Conservation (phyloP, 2,888 invertebrate species). For the Resseliella maxima region DNA sequence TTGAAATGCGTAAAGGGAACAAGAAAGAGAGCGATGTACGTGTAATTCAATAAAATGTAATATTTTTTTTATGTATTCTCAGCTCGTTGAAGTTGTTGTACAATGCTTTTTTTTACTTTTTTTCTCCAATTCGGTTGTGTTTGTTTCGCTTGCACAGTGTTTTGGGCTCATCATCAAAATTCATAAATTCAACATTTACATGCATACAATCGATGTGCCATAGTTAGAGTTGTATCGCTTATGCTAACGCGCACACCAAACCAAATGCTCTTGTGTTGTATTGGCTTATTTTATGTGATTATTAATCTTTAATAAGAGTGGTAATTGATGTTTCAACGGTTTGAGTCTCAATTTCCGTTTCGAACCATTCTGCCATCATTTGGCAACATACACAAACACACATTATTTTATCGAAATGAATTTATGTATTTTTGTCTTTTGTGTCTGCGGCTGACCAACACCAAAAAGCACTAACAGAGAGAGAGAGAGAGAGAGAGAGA, state of each 20-base stretch:
- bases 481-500: neutral
- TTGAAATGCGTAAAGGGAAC: neutral
- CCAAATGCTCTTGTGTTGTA: neutral
- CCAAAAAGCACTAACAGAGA: neutral
- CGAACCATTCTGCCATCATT: neutral
- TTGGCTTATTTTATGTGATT: constrained; percentile 12
- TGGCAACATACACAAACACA: too few relatives aligned
- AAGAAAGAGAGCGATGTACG: neutral
- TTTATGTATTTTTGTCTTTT: neutral
- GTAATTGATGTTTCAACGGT: constrained; percentile 38
- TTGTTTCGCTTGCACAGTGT: neutral
- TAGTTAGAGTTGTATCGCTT: neutral
- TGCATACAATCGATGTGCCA: constrained; percentile 4
- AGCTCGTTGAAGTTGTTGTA: constrained; percentile 18
- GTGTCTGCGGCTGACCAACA: neutral
- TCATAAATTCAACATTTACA: constrained; percentile 43
- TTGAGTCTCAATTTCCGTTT: constrained; percentile 14
- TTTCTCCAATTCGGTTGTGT: neutral
- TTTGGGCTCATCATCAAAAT: constrained; percentile 20
- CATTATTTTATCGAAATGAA: neutral
- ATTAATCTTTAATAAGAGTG: constrained; percentile 10
- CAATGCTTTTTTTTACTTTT: neutral
- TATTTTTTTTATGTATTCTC: constrained; percentile 42
- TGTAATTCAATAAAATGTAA: constrained; percentile 53
- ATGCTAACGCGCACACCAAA: neutral